Evolutionary conservation across 1,140 invertebrate species (phyloP).

Genomic region (Chrysomallon squamiferum): DNA sequence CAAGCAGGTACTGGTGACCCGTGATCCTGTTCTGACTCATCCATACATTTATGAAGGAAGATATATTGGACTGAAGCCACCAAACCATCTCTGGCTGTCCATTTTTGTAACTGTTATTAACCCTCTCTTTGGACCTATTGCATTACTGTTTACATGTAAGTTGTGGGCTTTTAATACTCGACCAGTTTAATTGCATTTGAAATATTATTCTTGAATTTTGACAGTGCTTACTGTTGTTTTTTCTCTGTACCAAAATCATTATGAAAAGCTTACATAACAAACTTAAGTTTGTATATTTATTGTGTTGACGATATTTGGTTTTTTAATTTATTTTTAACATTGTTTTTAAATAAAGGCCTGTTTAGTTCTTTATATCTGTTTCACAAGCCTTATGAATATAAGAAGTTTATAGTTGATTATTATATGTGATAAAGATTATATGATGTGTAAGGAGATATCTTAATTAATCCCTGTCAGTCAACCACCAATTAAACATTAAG

Average conservation of each 20-base stretch:
- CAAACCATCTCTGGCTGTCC: slow-evolving; percentile 43
- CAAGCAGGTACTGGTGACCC: slow-evolving; percentile 51
- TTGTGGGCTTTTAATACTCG: too few species aligned
- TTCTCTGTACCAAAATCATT: background rate
- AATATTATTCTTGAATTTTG: background rate
- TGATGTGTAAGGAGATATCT: too few species aligned
- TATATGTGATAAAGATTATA: too few species aligned
- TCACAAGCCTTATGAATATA: too few species aligned
- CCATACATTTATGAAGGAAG: slow-evolving; percentile 45
- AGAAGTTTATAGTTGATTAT: too few species aligned
- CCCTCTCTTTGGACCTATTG: slow-evolving; percentile 48
- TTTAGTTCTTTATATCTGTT: too few species aligned
- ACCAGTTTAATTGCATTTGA: background rate
- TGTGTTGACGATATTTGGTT: too few species aligned
- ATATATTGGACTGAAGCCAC: slow-evolving; percentile 47
- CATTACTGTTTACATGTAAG: slow-evolving; percentile 53
- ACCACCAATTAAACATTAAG: too few species aligned
- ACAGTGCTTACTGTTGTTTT: background rate
- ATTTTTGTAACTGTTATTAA: slow-evolving; percentile 45
- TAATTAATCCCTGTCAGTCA: too few species aligned
- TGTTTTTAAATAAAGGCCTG: too few species aligned
- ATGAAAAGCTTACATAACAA: background rate
- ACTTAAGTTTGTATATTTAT: too few species aligned
- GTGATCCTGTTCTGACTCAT: slow-evolving; percentile 50
- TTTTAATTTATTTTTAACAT: too few species aligned